phyloP scores from a whole-genome alignment of 2,113 vertebrate species.

The Channa maculata region DNA sequence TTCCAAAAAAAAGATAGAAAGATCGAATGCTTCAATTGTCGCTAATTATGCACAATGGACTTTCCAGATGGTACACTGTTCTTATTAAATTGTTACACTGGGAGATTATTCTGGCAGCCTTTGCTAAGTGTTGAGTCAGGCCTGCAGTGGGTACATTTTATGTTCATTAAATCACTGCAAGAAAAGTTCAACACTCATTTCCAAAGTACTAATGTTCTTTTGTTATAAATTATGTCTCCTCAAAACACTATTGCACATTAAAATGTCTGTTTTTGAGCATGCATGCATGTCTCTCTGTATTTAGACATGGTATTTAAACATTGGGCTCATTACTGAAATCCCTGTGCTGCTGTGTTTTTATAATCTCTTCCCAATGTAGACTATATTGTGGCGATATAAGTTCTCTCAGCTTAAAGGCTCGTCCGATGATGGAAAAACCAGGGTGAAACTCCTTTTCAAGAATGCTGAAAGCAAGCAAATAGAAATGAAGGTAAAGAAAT shows the following conservation, averaged over 20 bases:
- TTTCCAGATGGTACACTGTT: neutral
- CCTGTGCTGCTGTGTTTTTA: conserved; percentile 6
- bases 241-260: neutral
- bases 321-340: conserved; percentile 31
- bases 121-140: neutral
- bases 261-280: conserved; percentile 22
- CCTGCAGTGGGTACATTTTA: neutral
- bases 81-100: conserved; percentile 1
- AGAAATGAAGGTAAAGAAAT: conserved; percentile 89
- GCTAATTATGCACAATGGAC: neutral
- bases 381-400: conserved; percentile 91
- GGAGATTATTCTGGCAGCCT: conserved; percentile 6
- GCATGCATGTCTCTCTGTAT: neutral
- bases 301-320: conserved; percentile 10
- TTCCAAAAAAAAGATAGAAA: neutral
- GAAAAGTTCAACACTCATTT: neutral
- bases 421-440: conserved; percentile 93
- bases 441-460: conserved; percentile 93
- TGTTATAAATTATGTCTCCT: conserved; percentile 5
- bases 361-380: conserved; percentile 73
- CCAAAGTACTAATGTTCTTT: neutral
- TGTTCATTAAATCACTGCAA: neutral
- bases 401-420: conserved; percentile 97
- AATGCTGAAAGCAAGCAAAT: conserved; percentile 92
- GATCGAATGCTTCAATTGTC: neutral